Conservation (phyloP, 2,888 invertebrate species). For the Stratiomys singularior region DNA sequence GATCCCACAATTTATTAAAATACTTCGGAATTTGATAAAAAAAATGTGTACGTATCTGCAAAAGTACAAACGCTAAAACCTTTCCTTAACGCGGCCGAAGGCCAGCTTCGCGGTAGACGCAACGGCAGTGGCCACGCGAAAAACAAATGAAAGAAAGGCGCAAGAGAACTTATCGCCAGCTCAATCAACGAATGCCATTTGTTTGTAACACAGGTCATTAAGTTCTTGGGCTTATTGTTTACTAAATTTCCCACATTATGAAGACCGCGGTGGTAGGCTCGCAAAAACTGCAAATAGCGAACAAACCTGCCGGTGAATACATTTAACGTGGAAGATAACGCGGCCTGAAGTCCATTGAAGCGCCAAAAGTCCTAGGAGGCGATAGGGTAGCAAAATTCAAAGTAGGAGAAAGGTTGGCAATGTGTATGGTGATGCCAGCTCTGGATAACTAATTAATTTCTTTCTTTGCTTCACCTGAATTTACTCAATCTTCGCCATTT, state of each 20-base stretch:
- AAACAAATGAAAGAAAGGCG: constrained; percentile 13
- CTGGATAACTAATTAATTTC: too few species aligned
- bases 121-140: too few species aligned
- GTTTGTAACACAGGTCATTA: constrained; percentile 42
- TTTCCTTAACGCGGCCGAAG: background rate
- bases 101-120: background rate
- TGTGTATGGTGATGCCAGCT: too few species aligned
- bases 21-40: constrained; percentile 14
- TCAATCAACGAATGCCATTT: constrained; percentile 37
- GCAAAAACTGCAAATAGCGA: background rate
- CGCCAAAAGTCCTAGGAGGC: too few species aligned
- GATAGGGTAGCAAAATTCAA: background rate
- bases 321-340: constrained; percentile 12
- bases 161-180: constrained; percentile 33
- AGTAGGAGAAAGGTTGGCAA: too few species aligned
- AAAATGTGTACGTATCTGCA: background rate
- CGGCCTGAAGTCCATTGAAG: background rate
- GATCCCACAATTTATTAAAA: constrained; percentile 31
- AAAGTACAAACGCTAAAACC: background rate
- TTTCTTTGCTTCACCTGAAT: too few species aligned
- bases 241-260: constrained; percentile 37
- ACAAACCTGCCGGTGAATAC: background rate
- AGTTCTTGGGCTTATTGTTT: constrained; percentile 41
- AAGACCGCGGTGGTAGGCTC: constrained; percentile 9
- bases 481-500: too few species aligned